Evolutionary conservation across 2,888 invertebrate genomes (phyloP).

Genomic region (Hemistola chrysoprasaria): DNA sequence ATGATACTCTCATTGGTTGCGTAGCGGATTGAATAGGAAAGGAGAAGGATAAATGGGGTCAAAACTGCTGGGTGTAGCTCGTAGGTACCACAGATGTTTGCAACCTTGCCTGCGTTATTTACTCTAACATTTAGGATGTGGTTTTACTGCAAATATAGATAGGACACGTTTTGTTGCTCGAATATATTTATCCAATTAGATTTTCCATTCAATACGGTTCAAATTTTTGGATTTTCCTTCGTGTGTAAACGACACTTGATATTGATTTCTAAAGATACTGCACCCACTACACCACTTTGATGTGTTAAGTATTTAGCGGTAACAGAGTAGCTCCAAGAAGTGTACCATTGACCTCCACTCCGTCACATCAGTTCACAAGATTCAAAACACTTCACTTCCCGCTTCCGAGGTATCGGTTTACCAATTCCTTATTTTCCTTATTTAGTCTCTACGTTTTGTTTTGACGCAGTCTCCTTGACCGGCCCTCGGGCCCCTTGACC

Average conservation of each 20-base stretch:
- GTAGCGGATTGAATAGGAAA: no score
- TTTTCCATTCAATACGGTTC: no score
- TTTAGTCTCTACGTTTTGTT: slow-evolving; percentile 38
- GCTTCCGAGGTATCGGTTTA: slow-evolving; percentile 24
- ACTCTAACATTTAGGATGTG: no score
- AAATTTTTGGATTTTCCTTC: slow-evolving; percentile 2
- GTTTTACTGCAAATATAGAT: no score
- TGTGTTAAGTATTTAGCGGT: slow-evolving; percentile 20
- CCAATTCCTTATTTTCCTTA: slow-evolving; percentile 26
- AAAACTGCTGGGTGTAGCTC: no score
- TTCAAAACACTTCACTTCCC: slow-evolving; percentile 45
- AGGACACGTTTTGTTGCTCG: no score
- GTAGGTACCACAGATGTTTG: no score
- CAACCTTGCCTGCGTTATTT: no score
- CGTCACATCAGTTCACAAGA: slow-evolving; percentile 10
- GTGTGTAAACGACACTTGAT: slow-evolving; percentile 5
- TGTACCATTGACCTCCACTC: slow-evolving; percentile 24
- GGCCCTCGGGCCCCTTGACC: slow-evolving; percentile 45
- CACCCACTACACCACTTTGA: slow-evolving; percentile 19
- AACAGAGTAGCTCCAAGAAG: slow-evolving; percentile 21
- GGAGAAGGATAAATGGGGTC: no score
- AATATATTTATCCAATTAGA: no score
- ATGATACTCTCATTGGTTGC: no score
- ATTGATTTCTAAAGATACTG: slow-evolving; percentile 8
- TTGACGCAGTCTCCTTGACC: slow-evolving; percentile 58